These are phyloP conservation scores for Sturnus vulgaris DNA, from an alignment of 2,113 vertebrate genomes.

Conservation along the genomic window DNA sequence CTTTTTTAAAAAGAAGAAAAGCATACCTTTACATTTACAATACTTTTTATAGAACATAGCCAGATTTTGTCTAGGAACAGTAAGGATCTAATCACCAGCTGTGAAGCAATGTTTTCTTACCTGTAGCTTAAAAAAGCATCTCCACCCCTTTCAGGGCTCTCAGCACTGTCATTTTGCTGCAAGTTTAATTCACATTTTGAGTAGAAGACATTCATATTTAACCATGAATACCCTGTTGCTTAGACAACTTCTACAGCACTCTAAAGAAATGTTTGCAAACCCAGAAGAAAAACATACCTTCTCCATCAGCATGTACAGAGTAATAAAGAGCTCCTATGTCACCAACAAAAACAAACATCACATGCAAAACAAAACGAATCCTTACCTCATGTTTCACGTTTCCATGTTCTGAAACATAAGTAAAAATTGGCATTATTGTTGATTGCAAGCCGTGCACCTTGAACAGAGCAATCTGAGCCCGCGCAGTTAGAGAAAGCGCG, in stretches of 20 bases:
- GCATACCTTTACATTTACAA: neutral
- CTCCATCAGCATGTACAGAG: neutral
- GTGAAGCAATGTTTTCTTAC: neutral
- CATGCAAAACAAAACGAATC: neutral
- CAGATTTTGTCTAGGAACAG: neutral
- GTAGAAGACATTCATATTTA: neutral
- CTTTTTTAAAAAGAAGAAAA: neutral
- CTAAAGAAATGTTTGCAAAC: neutral
- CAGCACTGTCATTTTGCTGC: neutral
- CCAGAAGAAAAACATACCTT: neutral
- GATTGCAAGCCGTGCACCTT: neutral
- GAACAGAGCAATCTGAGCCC: neutral
- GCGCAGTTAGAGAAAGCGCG: neutral
- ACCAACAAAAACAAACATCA: conserved; percentile 13
- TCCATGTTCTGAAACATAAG: conserved; percentile 87
- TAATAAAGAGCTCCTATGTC: neutral
- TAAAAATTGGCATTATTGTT: conserved; percentile 80
- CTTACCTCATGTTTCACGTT: conserved; percentile 89
- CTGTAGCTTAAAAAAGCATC: neutral
- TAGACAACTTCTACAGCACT: neutral
- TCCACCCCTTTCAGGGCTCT: neutral
- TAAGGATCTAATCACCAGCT: neutral
- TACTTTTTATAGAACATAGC: neutral
- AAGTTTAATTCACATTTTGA: neutral
- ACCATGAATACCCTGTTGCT: neutral